phyloP scores from a whole-genome alignment of 2,888 invertebrate species.

The Sinodicranocentrus sp. region DNA sequence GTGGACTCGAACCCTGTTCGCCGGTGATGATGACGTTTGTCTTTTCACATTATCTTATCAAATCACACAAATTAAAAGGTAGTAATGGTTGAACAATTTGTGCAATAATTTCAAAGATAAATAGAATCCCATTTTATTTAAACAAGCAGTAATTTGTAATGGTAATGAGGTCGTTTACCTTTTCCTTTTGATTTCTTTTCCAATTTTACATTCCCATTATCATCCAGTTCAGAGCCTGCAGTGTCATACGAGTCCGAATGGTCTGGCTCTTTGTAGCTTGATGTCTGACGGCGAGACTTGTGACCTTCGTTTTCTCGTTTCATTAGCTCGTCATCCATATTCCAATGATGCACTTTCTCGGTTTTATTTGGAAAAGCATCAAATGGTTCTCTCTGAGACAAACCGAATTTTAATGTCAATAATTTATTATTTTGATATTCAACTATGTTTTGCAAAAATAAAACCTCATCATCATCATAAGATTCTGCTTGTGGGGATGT shows the following conservation, averaged over 20 bases:
- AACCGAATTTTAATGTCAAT: neutral
- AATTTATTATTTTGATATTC: neutral
- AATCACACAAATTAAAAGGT: too few relatives aligned
- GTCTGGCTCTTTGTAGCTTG: neutral
- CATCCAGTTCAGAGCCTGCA: neutral
- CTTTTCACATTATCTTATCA: too few relatives aligned
- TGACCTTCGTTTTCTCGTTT: neutral
- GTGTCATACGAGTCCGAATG: conserved; percentile 5
- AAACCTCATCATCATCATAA: neutral
- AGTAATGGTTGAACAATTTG: too few relatives aligned
- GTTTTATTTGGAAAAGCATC: neutral
- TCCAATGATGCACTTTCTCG: neutral
- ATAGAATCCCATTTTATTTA: too few relatives aligned
- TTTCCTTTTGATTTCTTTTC: neutral
- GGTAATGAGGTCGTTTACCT: too few relatives aligned
- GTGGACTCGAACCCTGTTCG: neutral
- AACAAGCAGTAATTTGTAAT: too few relatives aligned
- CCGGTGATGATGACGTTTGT: neutral
- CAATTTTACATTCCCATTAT: neutral
- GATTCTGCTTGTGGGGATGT: neutral
- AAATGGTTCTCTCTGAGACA: neutral
- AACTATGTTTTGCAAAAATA: too few relatives aligned
- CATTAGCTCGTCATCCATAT: neutral
- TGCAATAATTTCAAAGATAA: too few relatives aligned
- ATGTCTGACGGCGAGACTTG: neutral